Conservation (phyloP, 2,113 vertebrate species). For the Brachyhypopomus gauderio region DNA sequence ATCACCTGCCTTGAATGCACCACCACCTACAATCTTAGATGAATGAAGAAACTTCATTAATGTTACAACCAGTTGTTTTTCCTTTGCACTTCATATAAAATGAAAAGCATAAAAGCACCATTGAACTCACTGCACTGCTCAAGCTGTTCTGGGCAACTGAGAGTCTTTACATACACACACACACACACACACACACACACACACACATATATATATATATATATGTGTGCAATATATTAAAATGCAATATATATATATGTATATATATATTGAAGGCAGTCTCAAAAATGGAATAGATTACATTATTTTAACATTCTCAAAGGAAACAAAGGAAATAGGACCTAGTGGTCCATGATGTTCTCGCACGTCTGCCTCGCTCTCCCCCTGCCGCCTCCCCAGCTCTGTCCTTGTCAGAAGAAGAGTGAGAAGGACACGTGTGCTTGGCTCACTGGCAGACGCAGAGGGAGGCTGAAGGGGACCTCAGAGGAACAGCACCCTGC, state of each 20-base stretch:
- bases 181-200: too few relatives aligned
- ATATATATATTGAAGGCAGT: neutral
- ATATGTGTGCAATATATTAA: too few relatives aligned
- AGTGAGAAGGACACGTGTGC: neutral
- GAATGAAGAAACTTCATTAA: constrained; percentile 8
- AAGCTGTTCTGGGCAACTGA: constrained; percentile 6
- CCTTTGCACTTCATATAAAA: constrained; percentile 3
- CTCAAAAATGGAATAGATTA: neutral
- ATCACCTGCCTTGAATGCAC: neutral
- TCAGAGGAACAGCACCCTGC: neutral
- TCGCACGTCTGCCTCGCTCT: neutral
- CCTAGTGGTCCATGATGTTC: neutral
- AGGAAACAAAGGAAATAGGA: neutral
- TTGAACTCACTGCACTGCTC: neutral
- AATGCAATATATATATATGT: too few relatives aligned
- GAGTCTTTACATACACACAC: too few relatives aligned
- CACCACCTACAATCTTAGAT: constrained; percentile 25
- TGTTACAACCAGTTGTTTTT: constrained; percentile 9
- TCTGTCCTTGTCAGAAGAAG: constrained; percentile 3
- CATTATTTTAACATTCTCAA: neutral
- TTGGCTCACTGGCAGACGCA: constrained; percentile 5
- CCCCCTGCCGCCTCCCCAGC: neutral
- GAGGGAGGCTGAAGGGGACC: constrained; percentile 13
- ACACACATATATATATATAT: too few relatives aligned
- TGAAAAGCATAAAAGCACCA: neutral